These are phyloP conservation scores for Chrysoperla carnea DNA, from an alignment of 1,140 invertebrate species.

Conservation along the genomic window DNA sequence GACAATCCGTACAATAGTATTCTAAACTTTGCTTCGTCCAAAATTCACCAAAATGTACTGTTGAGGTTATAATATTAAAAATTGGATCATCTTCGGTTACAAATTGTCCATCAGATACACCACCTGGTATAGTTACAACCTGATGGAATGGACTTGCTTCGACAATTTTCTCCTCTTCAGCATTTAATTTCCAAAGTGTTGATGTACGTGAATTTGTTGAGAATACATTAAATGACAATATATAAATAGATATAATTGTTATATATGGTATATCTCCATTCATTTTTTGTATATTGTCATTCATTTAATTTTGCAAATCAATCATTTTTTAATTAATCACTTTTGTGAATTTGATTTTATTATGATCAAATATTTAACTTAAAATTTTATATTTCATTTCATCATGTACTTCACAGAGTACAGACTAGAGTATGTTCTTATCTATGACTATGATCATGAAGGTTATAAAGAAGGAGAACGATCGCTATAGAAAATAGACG, in stretches of 20 bases:
- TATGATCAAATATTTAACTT: no score
- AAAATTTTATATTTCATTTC: no score
- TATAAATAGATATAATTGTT: constrained; percentile 3
- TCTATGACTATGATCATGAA: no score
- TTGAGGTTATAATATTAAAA: constrained; percentile 45
- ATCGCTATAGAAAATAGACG: no score
- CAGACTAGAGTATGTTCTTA: no score
- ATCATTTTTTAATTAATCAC: no score
- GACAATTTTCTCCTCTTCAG: constrained; percentile 45
- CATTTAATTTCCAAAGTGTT: constrained; percentile 52
- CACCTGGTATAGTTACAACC: constrained; percentile 24
- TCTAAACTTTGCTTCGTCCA: constrained; percentile 34
- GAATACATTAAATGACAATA: constrained; percentile 40
- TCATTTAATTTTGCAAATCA: no score
- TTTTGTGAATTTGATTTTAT: no score
- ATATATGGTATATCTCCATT: no score
- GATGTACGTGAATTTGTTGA: constrained; percentile 51
- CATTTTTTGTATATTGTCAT: no score
- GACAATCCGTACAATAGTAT: constrained; percentile 19
- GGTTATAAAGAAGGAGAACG: no score
- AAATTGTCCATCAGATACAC: constrained; percentile 20
- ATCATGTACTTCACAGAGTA: no score
- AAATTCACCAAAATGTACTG: constrained; percentile 36
- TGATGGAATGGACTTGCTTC: constrained; percentile 33
- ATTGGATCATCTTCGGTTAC: constrained; percentile 34